Evolutionary conservation across 2,888 invertebrate genomes (phyloP).

Genomic region (Norana najaformis): DNA sequence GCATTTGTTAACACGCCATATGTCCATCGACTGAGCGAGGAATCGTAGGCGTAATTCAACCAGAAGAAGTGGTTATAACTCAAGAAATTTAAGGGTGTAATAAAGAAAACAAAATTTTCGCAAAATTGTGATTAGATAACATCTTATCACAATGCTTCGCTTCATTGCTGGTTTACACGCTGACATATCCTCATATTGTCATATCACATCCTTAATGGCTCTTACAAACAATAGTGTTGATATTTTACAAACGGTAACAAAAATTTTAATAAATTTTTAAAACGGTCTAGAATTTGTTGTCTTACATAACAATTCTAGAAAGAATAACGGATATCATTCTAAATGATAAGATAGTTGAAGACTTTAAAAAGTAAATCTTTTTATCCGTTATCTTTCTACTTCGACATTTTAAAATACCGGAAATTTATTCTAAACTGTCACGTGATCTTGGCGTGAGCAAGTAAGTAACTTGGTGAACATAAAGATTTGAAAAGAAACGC

Average conservation of each 20-base stretch:
- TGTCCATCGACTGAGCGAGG: not conserved
- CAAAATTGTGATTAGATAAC: not conserved
- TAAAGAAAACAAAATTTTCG: not conserved
- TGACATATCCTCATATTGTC: not conserved
- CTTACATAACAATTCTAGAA: constrained; percentile 35
- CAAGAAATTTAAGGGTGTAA: not conserved
- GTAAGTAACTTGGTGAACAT: not conserved
- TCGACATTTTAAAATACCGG: constrained; percentile 24
- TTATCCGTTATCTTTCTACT: not conserved
- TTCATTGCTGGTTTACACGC: not conserved
- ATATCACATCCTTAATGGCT: not conserved
- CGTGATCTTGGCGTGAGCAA: not conserved
- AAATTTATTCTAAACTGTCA: constrained; percentile 24
- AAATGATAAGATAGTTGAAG: not conserved
- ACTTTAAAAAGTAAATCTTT: not conserved
- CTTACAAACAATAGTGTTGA: not conserved
- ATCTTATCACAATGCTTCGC: not conserved
- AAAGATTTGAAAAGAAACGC: not conserved
- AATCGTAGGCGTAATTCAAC: not conserved
- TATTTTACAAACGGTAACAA: not conserved
- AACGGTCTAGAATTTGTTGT: not conserved
- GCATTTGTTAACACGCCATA: too few relatives aligned
- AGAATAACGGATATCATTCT: constrained; percentile 35
- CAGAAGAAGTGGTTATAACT: not conserved
- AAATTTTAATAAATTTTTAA: not conserved